Base-by-base conservation (phyloP, 53 echinoderm and acorn worm genomes). In the Echinometra lucunter region DNA sequence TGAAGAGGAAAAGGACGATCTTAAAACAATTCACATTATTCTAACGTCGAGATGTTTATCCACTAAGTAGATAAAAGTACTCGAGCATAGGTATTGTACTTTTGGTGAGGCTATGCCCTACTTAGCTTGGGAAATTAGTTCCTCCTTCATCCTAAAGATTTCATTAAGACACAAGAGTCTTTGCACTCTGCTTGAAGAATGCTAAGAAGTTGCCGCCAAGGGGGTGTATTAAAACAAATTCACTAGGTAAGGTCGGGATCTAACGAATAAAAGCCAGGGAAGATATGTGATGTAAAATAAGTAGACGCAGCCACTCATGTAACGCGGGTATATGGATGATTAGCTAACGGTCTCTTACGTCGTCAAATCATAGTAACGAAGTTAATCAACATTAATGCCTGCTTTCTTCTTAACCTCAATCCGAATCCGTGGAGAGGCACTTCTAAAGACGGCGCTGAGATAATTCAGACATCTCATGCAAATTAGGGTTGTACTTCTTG, bases 401-500 rank as follows among this genome's bases (percentile, higher is more conserved):
- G 9, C 58, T 40, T 67, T 69, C 91, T 91, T 67, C 91, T 91
- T 89, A 42, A 60, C 70, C 53, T 85, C 85, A 21, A 49, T 49
- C 45, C 19, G 28, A 49, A 28, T 11, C n/a, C 1, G n/a, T 45
- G 27, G 49, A 49, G 89, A 60, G 37, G 58, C 60, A 89, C 89
- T 89, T 89, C 58, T 89, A 37, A 89, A 45, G 58, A 89, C 45
- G 57, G 17, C 11, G 37, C 89, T 58, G 89, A 89, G 89, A 57
- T 89, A 89, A 89, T 89, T 89, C 89, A 60, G 89, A 37, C 89
- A 89, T 89, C 89, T 91, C 91, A 28, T 28, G 47, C 66, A 69
- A 91, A 91, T 91, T 91, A 91, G 70, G 66, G 45, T 21, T 67
- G 91, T 91, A 91, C 91, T 91, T 91, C 91, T 91, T 45, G n/a